Percentiles rank a stretch among this genome's conserved stretches.
These are phyloP conservation scores for Lepisosteus osseus DNA, from an alignment of 2,113 vertebrate species.

Conservation along the genomic window DNA sequence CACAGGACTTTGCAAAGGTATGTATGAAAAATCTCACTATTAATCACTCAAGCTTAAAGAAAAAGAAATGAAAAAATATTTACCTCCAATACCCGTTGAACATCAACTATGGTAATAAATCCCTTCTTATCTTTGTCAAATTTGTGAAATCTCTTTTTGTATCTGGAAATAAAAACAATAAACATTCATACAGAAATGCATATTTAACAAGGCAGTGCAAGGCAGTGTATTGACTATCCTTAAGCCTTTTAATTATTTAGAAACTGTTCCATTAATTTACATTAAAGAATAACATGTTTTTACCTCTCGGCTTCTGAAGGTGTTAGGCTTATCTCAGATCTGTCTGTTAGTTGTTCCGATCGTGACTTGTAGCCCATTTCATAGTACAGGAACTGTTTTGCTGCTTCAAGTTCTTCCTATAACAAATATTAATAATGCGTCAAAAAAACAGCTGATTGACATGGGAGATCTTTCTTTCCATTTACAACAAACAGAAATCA, in stretches of 20 bases:
- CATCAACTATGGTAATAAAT: slow-evolving; percentile 91
- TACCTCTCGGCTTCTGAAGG: slow-evolving; percentile 84
- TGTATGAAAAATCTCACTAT: slow-evolving; percentile 25
- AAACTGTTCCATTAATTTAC: too few species aligned
- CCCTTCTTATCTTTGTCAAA: slow-evolving; percentile 94
- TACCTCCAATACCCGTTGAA: slow-evolving; percentile 87
- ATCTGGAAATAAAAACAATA: slow-evolving; percentile 64
- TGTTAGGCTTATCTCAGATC: slow-evolving; percentile 78
- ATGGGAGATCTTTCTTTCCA: background rate
- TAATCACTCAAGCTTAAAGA: slow-evolving; percentile 31
- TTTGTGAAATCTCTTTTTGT: slow-evolving; percentile 91
- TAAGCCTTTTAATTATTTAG: too few species aligned
- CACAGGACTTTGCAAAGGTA: slow-evolving; percentile 26
- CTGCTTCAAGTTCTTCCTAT: slow-evolving; percentile 82
- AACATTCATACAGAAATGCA: background rate
- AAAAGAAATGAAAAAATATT: slow-evolving; percentile 23
- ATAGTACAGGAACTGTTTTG: slow-evolving; percentile 81
- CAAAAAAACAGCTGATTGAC: background rate
- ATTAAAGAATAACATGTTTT: background rate
- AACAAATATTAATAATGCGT: slow-evolving; percentile 2
- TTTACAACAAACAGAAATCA: background rate
- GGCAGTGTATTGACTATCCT: background rate
- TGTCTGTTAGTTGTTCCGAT: slow-evolving; percentile 84
- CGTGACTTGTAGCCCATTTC: slow-evolving; percentile 98
- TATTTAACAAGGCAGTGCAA: background rate